These are phyloP conservation scores for Conops quadrifasciatus DNA, from an alignment of 2,888 invertebrate species.

Conservation along the genomic window DNA sequence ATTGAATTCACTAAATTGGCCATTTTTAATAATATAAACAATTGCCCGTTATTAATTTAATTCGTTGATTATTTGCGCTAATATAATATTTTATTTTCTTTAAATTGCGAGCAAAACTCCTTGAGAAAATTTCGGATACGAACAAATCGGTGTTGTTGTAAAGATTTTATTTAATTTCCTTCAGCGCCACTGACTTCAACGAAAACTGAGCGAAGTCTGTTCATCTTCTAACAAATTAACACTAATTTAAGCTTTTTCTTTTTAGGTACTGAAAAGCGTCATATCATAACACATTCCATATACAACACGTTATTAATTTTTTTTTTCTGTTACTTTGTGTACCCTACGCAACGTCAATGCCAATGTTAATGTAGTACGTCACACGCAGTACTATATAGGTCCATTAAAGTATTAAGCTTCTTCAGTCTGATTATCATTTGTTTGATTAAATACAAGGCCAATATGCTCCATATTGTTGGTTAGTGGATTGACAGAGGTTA, in stretches of 20 bases:
- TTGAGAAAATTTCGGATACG: background rate
- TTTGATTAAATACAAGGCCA: background rate
- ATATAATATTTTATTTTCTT: background rate
- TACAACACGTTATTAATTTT: background rate
- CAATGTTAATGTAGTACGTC: background rate
- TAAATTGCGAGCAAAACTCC: background rate
- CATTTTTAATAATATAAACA: background rate
- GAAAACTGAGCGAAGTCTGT: constrained; percentile 14
- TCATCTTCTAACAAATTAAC: constrained; percentile 10
- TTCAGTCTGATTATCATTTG: background rate
- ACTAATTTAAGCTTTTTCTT: constrained; percentile 18
- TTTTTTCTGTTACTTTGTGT: background rate
- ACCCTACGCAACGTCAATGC: background rate
- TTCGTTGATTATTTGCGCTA: background rate
- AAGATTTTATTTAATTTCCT: background rate
- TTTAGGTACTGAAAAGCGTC: background rate
- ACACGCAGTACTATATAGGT: background rate
- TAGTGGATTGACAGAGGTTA: no score
- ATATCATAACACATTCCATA: background rate
- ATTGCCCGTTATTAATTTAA: background rate
- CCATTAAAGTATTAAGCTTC: background rate
- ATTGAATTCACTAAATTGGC: background rate
- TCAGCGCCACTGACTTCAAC: background rate
- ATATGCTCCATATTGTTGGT: background rate
- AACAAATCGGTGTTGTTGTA: background rate